Conservation (phyloP, 2,888 invertebrate genomes). For the Euspilapteryx auroguttella region DNA sequence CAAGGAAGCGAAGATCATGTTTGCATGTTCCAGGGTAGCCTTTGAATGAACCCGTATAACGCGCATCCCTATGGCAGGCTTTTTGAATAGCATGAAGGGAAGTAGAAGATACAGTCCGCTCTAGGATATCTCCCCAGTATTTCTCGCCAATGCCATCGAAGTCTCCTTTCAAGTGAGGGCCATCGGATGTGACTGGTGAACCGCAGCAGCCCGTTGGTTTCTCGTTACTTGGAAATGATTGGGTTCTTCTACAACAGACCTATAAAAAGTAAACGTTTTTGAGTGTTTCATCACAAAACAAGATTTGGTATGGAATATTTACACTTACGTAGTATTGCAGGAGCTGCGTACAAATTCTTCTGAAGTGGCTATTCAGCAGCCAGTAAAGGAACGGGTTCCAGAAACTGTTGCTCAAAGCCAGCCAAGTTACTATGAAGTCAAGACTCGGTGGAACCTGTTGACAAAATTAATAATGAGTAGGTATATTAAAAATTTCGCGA, state of each 20-base stretch:
- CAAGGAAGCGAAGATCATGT: conserved; percentile 44
- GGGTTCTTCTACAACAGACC: conserved; percentile 44
- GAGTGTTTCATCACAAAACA: no score
- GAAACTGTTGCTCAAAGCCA: conserved; percentile 84
- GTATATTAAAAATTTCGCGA: no score
- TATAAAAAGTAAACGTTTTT: conserved; percentile 13
- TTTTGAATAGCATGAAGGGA: conserved; percentile 72
- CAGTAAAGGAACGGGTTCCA: conserved; percentile 91
- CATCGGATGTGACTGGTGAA: conserved; percentile 48
- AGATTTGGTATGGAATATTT: conserved; percentile 6
- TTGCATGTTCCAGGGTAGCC: conserved; percentile 43
- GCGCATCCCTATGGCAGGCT: conserved; percentile 39
- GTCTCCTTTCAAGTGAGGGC: conserved; percentile 55
- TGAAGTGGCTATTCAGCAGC: conserved; percentile 84
- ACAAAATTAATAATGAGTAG: conserved; percentile 5
- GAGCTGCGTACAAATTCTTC: conserved; percentile 76
- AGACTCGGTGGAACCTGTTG: conserved; percentile 75
- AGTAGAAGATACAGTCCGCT: conserved; percentile 74
- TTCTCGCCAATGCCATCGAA: conserved; percentile 71
- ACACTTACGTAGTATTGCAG: conserved; percentile 72
- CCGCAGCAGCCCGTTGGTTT: conserved; percentile 51
- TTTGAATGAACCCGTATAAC: conserved; percentile 50
- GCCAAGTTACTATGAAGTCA: conserved; percentile 85
- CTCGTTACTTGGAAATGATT: conserved; percentile 39
- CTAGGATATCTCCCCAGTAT: conserved; percentile 78